Evolutionary conservation across 2,797 vertebrate species (phyloP).

Genomic region (Peromyscus melanophrys): DNA sequence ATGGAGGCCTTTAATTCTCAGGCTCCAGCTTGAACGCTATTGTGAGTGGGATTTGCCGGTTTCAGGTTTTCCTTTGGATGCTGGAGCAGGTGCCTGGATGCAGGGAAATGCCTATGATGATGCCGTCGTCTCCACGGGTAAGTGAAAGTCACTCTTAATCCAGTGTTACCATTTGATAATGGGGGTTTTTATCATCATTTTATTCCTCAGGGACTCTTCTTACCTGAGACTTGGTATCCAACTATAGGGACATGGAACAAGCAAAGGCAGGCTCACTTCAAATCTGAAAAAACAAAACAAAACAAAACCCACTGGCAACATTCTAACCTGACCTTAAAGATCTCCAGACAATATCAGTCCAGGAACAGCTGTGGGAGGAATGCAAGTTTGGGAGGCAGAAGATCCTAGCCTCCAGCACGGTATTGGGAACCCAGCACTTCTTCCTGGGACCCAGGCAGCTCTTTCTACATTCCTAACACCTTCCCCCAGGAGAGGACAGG

Average conservation of each 20-base stretch:
- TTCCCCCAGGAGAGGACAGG: rapidly evolving
- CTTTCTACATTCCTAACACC: background rate
- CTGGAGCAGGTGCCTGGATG: constrained; percentile 94
- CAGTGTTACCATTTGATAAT: background rate
- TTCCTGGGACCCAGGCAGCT: too few species aligned
- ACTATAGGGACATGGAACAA: background rate
- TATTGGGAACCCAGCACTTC: too few species aligned
- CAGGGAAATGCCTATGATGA: constrained; percentile 75
- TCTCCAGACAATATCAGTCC: rapidly evolving
- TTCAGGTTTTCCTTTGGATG: constrained; percentile 95
- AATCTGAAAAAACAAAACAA: background rate
- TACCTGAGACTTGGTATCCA: background rate
- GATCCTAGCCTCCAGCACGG: rapidly evolving
- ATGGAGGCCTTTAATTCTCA: constrained; percentile 89
- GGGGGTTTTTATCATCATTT: background rate
- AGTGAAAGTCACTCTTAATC: background rate
- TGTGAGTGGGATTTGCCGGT: constrained; percentile 95
- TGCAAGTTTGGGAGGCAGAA: background rate
- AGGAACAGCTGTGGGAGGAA: background rate
- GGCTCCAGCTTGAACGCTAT: constrained; percentile 91
- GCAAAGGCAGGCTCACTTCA: background rate
- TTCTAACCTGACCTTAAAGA: background rate
- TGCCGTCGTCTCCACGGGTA: background rate
- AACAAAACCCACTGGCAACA: background rate
- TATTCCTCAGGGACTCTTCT: background rate